These are phyloP conservation scores for Halichoerus grypus DNA, from an alignment of 2,113 vertebrate species.

Conservation along the genomic window DNA sequence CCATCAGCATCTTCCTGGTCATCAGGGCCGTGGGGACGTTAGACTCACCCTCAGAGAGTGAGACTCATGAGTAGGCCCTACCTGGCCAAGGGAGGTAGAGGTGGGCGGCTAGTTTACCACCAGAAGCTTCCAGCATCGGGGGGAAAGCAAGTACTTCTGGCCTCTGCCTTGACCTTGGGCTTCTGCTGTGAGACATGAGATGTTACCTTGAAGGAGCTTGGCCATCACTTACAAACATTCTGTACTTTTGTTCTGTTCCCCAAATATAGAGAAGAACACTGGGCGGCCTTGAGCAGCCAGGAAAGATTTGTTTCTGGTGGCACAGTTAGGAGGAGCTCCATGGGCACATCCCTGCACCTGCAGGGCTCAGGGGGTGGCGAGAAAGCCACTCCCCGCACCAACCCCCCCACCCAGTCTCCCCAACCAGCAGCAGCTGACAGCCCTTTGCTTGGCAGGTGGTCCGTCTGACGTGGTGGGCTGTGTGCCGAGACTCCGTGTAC, in stretches of 20 bases:
- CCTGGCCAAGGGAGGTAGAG: background rate
- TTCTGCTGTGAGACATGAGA: rapidly evolving
- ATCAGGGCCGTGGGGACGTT: background rate
- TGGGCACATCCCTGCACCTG: background rate
- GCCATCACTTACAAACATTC: background rate
- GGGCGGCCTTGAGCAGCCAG: background rate
- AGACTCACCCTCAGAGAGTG: background rate
- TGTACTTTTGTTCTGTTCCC: background rate
- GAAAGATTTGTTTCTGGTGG: background rate
- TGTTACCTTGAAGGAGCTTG: background rate
- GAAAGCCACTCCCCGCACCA: background rate
- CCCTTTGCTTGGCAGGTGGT: slow-evolving; percentile 91
- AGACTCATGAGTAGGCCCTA: background rate
- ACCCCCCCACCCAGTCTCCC: background rate
- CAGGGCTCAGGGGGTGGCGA: background rate
- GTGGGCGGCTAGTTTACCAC: no score
- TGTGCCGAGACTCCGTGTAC: slow-evolving; percentile 96
- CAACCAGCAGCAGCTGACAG: rapidly evolving
- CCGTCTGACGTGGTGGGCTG: slow-evolving; percentile 95
- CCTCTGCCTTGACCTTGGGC: background rate
- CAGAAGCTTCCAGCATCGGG: background rate
- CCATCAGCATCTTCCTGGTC: background rate
- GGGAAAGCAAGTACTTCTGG: background rate
- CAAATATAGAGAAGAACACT: background rate
- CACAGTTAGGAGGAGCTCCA: background rate